Base-by-base conservation (phyloP, 2,797 vertebrate genomes). In the Coilia nasus region DNA sequence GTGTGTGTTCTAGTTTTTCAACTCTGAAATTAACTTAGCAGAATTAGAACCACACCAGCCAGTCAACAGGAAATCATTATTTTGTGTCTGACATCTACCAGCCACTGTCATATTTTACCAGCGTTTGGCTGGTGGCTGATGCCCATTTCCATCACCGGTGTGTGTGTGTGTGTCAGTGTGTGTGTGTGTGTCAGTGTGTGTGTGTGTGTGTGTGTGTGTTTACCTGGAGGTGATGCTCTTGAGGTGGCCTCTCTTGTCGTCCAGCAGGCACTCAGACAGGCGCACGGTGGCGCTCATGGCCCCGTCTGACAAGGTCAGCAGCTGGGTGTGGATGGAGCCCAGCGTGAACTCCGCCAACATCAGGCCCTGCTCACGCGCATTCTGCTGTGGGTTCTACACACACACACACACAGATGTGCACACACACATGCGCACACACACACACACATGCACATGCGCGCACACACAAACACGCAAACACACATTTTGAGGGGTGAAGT, bases 321-420 rank as follows among this genome's bases (percentile, higher is more conserved):
- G 50, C 64, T 95, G 94, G 86, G 97, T 96, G 90, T 96, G 97
- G 93, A 99, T 98, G 85, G 97, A 96, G 86, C 96, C 96, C 91
- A 99, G 91, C 83, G 96, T 97, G 90, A 99, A 98, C 89, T 99
- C 97, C 21, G 97, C 98, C 93, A 99, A 94, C 91, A 96, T 96
- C 87, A 97, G 90, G 89, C 93, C 90, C 71, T 96, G 94, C 89
- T 97, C 94, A 84, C 96, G 97, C 2, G 96, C 93, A 91, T 97
- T 95, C 91, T 95, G 87, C 87, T 91, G 88, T 81, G 92, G 91
- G 46, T 90, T 84, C 97, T 99, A 54, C 50, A 54, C 50, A 54
- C 50, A 54, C 50, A 54, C 50, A 54, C 50, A 9, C 50, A 47
- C 46, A 47, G 46, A 47, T 10, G 10, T 10, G 10, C 46, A 47